A percentile compares a stretch with the other conserved stretches of the same genome.
phyloP scores from a whole-genome alignment of 2,888 invertebrate species.

The Oligia latruncula region DNA sequence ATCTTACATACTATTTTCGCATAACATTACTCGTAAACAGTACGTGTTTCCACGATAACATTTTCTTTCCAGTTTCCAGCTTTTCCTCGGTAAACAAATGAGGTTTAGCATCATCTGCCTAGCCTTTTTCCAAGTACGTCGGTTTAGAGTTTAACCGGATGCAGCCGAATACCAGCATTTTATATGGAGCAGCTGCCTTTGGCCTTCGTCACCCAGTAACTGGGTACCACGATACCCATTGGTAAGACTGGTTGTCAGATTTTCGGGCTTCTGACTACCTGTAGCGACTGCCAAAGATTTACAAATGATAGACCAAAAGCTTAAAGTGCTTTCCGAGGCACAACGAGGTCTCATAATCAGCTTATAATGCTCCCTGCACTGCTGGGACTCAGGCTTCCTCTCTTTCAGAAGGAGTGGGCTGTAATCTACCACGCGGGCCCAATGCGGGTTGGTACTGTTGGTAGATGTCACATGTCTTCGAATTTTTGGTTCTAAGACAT shows the following conservation, averaged over 20 bases:
- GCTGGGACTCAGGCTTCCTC: too few relatives aligned
- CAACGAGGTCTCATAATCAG: too few relatives aligned
- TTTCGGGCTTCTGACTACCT: not conserved
- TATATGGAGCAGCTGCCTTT: not conserved
- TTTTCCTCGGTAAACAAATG: constrained; percentile 9
- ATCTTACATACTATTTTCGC: not conserved
- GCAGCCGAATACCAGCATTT: not conserved
- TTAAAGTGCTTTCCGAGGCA: too few relatives aligned
- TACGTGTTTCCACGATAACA: not conserved
- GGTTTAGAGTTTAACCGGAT: not conserved
- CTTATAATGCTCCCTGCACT: too few relatives aligned
- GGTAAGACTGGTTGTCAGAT: not conserved
- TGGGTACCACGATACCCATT: not conserved
- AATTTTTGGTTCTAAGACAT: too few relatives aligned
- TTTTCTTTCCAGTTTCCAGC: not conserved
- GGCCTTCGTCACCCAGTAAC: not conserved
- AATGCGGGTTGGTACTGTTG: too few relatives aligned
- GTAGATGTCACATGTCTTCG: too few relatives aligned
- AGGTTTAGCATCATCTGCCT: not conserved
- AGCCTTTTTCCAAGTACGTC: not conserved
- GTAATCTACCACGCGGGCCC: too few relatives aligned
- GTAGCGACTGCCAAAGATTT: not conserved
- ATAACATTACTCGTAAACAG: not conserved
- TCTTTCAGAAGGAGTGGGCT: too few relatives aligned
- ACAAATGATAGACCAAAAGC: not conserved